These are phyloP conservation scores for Ylistrum balloti DNA, from an alignment of 1,140 invertebrate genomes.

Conservation along the genomic window DNA sequence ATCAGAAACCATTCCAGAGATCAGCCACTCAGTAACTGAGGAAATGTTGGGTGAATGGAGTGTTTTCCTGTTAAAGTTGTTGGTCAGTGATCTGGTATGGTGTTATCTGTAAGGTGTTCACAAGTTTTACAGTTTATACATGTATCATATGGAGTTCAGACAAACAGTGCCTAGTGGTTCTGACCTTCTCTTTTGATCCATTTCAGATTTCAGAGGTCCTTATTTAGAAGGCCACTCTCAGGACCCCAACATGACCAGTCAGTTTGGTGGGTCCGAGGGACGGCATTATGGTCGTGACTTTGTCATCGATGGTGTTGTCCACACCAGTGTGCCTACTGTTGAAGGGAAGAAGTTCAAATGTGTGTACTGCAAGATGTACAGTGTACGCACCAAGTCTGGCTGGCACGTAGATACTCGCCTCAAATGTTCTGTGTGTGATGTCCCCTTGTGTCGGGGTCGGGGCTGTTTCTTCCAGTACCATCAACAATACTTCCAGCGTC, in stretches of 20 bases:
- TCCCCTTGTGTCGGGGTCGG: background rate
- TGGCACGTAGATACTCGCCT: background rate
- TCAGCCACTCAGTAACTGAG: no score
- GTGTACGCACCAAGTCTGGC: background rate
- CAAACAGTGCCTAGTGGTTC: background rate
- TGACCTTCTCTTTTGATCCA: slow-evolving; percentile 38
- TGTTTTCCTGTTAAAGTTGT: no score
- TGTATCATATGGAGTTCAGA: no score
- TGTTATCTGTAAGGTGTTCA: no score
- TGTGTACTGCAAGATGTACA: background rate
- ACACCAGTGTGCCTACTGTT: background rate
- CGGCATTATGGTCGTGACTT: background rate
- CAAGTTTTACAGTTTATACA: no score
- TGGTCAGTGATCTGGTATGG: no score
- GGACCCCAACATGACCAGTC: background rate
- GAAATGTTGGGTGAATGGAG: no score
- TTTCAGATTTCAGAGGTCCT: slow-evolving; percentile 10
- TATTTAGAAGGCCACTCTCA: background rate
- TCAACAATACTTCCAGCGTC: background rate
- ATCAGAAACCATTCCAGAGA: no score
- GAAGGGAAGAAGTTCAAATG: slow-evolving; percentile 3
- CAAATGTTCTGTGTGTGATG: slow-evolving; percentile 15
- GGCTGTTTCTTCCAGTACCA: slow-evolving; percentile 1
- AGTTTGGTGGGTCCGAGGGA: background rate
- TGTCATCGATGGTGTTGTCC: background rate